A percentile compares a stretch with the other conserved stretches of the same genome.
These are phyloP conservation scores for Spatulosminthurus flaviceps DNA, from an alignment of 2,888 invertebrate genomes.

Conservation along the genomic window DNA sequence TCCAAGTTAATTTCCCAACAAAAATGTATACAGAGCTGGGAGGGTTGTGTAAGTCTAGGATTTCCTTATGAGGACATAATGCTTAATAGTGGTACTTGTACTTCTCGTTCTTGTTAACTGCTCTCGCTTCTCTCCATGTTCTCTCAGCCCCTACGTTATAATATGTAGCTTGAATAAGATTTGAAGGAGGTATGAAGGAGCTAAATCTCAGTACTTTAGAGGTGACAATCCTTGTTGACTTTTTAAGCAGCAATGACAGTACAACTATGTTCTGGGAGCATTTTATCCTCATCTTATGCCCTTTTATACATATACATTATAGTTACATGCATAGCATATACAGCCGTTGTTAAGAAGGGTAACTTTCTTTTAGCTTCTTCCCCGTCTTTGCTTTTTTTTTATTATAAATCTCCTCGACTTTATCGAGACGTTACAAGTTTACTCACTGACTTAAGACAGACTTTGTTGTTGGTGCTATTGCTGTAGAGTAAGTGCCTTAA, in stretches of 20 bases:
- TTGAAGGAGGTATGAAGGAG: not conserved
- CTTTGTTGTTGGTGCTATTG: too few relatives aligned
- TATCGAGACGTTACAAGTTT: conserved; percentile 18
- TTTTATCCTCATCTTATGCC: too few relatives aligned
- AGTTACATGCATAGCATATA: too few relatives aligned
- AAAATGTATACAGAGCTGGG: conserved; percentile 18
- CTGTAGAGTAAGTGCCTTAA: too few relatives aligned
- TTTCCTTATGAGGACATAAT: conserved; percentile 18
- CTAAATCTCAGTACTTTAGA: not conserved
- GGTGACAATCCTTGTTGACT: conserved; percentile 14
- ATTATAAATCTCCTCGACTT: conserved; percentile 14
- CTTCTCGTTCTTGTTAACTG: not conserved
- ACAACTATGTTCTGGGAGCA: not conserved
- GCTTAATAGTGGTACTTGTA: not conserved
- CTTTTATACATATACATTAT: too few relatives aligned
- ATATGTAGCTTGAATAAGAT: not conserved
- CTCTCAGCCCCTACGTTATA: too few relatives aligned
- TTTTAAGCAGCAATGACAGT: conserved; percentile 8
- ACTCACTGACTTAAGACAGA: not conserved
- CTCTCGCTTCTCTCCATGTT: not conserved
- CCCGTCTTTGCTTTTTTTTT: not conserved
- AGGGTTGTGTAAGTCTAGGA: not conserved
- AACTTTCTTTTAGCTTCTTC: not conserved
- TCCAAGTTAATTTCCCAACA: not conserved
- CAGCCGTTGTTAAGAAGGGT: too few relatives aligned